Evolutionary conservation across 2,888 invertebrate species (phyloP).

Genomic region (Ceratothoa steindachneri): DNA sequence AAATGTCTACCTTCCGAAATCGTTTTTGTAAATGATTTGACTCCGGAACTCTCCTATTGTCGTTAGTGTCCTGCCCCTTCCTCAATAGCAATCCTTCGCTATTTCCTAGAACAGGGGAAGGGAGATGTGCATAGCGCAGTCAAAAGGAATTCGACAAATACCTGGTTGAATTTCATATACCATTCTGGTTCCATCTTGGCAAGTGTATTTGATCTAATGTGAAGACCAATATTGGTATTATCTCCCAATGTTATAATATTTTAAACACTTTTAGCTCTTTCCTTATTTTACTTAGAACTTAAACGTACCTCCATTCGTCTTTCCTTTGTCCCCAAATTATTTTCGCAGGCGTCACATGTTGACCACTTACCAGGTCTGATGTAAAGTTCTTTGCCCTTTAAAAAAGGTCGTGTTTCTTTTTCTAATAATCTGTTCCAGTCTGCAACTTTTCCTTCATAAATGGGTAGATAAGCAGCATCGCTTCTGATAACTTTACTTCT

Average conservation of each 20-base stretch:
- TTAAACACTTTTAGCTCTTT: neutral
- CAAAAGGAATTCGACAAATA: neutral
- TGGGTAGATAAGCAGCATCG: neutral
- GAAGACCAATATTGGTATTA: conserved; percentile 6
- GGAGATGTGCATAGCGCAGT: neutral
- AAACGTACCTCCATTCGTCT: neutral
- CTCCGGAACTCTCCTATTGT: neutral
- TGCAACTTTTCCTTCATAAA: neutral
- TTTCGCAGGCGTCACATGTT: neutral
- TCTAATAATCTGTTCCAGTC: neutral
- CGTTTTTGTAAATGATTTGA: too few species aligned
- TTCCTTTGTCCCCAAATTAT: neutral
- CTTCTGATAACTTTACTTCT: neutral
- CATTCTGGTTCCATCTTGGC: neutral
- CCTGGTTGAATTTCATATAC: neutral
- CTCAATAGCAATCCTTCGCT: too few species aligned
- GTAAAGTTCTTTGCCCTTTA: neutral
- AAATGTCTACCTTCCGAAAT: too few species aligned
- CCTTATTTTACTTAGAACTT: neutral
- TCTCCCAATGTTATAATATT: neutral
- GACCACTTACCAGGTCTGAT: conserved; percentile 4
- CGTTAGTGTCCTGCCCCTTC: too few species aligned
- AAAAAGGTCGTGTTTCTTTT: neutral
- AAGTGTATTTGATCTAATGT: neutral
- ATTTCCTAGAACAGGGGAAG: neutral